These are phyloP conservation scores for Monopterus albus DNA, from an alignment of 2,113 vertebrate species.

Conservation along the genomic window DNA sequence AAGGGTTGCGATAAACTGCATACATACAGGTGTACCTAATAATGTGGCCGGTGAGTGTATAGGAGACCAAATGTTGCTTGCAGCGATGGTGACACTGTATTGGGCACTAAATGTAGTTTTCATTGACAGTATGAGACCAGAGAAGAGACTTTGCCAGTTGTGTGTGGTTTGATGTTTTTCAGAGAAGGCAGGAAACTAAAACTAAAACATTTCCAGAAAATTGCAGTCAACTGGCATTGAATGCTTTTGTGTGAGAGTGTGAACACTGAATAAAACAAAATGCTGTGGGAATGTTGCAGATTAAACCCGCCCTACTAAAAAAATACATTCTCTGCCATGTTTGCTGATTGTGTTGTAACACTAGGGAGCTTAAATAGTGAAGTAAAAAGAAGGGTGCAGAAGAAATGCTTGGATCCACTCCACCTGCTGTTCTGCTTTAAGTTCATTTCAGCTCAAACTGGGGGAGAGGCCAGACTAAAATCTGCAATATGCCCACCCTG, in stretches of 20 bases:
- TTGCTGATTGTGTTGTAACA: constrained; percentile 57
- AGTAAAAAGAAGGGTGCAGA: constrained; percentile 42
- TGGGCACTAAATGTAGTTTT: background rate
- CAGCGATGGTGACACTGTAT: constrained; percentile 39
- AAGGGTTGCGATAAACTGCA: no score
- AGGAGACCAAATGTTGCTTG: constrained; percentile 52
- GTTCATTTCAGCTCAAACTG: constrained; percentile 29
- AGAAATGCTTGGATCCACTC: constrained; percentile 51
- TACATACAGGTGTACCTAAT: no score
- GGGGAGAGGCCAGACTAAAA: constrained; percentile 18
- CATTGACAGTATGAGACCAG: background rate
- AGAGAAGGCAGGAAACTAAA: constrained; percentile 1
- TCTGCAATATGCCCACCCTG: constrained; percentile 20
- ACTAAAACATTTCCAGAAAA: constrained; percentile 23
- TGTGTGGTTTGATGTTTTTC: constrained; percentile 10
- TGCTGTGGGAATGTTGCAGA: constrained; percentile 55
- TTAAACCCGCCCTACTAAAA: constrained; percentile 30
- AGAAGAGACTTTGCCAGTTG: constrained; percentile 7
- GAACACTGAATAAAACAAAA: constrained; percentile 46
- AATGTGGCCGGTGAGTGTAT: no score
- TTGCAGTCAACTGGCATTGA: constrained; percentile 10
- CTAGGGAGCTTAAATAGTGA: constrained; percentile 46
- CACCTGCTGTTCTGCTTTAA: constrained; percentile 47
- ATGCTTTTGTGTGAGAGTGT: constrained; percentile 14
- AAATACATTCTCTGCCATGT: constrained; percentile 50